A percentile compares a stretch with the other conserved stretches of the same genome.
These are phyloP conservation scores for Polia nebulosa DNA, from an alignment of 2,888 invertebrate species.

Conservation along the genomic window DNA sequence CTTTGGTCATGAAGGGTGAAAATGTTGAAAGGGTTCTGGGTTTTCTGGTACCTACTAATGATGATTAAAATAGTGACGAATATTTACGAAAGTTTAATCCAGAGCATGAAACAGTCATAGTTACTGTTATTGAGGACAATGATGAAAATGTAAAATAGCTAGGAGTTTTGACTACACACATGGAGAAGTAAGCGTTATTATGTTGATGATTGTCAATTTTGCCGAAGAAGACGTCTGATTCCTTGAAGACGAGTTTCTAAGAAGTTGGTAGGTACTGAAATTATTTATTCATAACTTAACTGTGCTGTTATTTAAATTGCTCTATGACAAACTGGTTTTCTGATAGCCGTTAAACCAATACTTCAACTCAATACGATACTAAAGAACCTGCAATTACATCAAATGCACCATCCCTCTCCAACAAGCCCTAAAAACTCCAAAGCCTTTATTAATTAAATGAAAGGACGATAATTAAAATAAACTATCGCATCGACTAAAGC, in stretches of 20 bases:
- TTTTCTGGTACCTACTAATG: neutral
- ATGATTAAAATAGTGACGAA: neutral
- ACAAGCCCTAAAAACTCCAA: constrained; percentile 27
- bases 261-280: neutral
- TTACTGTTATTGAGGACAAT: neutral
- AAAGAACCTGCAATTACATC: constrained; percentile 1
- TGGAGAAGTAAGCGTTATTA: neutral
- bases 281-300: neutral
- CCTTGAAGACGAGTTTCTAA: neutral
- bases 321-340: neutral
- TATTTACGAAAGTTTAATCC: neutral
- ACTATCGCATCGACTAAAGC: constrained; percentile 79
- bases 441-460: constrained; percentile 48
- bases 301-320: neutral
- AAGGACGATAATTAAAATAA: constrained; percentile 75
- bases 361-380: neutral
- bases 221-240: neutral
- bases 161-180: neutral
- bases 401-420: neutral
- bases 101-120: neutral
- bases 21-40: neutral
- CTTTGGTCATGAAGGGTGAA: neutral
- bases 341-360: neutral
- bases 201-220: neutral
- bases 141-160: too few species aligned